A percentile compares a stretch with the other conserved stretches of the same genome.
Evolutionary conservation across 1,140 invertebrate genomes (phyloP).

Genomic region (Drosophila repletoides): DNA sequence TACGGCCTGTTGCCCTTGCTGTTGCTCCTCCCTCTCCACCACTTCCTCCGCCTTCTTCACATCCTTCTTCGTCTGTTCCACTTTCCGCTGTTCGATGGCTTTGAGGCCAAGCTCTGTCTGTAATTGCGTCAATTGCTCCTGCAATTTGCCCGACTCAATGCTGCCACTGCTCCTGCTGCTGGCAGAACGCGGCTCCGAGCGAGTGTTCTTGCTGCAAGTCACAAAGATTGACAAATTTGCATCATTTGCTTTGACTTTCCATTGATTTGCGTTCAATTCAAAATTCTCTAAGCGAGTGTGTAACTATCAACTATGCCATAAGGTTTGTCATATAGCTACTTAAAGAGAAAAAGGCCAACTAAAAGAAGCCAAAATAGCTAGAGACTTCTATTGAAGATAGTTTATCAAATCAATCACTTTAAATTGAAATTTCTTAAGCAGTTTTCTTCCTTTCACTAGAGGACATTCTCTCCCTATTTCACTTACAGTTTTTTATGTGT

Average conservation of each 20-base stretch:
- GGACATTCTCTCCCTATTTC: constrained; percentile 18
- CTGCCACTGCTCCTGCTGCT: constrained; percentile 20
- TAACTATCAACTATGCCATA: too few species aligned
- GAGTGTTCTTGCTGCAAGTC: constrained; percentile 75
- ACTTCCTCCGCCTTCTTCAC: background rate
- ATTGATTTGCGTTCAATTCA: constrained; percentile 6
- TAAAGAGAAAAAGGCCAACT: too few species aligned
- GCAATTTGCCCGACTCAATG: constrained; percentile 59
- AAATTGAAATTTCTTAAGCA: too few species aligned
- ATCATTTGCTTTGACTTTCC: constrained; percentile 45
- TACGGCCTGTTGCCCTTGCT: constrained; percentile 26
- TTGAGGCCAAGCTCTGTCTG: constrained; percentile 70
- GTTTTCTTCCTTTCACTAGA: background rate
- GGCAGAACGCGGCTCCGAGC: constrained; percentile 68
- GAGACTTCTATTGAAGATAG: too few species aligned
- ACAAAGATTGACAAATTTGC: constrained; percentile 48
- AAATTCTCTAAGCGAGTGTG: background rate
- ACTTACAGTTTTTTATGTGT: constrained; percentile 78
- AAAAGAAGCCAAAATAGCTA: too few species aligned
- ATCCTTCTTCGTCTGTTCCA: constrained; percentile 25
- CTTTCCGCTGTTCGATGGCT: constrained; percentile 56
- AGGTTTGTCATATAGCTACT: too few species aligned
- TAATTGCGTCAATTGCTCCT: constrained; percentile 76
- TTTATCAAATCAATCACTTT: too few species aligned
- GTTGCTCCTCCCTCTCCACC: background rate